Evolutionary conservation across 53 echinoderm and acorn worm species (phyloP), one percentile per base, ranked within the genome.

Genomic region (Temnopleurus reevesii): DNA sequence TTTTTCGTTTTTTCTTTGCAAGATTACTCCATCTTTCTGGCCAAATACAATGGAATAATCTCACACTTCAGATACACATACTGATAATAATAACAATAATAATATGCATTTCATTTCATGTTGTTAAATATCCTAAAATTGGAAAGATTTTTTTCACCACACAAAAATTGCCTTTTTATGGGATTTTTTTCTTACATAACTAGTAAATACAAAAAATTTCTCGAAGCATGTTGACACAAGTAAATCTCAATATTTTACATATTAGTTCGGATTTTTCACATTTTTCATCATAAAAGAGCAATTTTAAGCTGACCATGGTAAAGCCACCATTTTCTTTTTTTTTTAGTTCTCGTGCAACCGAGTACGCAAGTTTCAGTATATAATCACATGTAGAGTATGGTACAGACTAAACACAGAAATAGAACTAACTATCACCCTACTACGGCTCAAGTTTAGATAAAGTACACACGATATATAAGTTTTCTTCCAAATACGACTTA

Each of bases 81-180:
- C 17, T 85, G 38, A 85, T 87, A 66, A 53, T 87, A 87, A 47
- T 49, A 49, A 87, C 65, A 87, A 87, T 66, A 49, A 87, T 51
- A 87, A 66, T 87, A 87, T 59, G 85, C 85, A 85, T 61, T 59
- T 85, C 35, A 41, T 59, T 60, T 85, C 7, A 28, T 38, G 65
- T 12, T 49, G 31, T 87, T 87, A 87, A 87, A 87, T 87, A 87
- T 71, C 88, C 76, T 87, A 66, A 87, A 87, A 71, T 53, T 87
- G 88, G 88, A 87, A 87, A 87, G 65, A 53, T 87, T 87, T 49
- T 64, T 71, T 71, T 77, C 4, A 66, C 47, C 88, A 71, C 88
- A 87, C 88, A 66, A 86, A 59, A 87, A 87, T 66, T 87, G 87
- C 71, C 47, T 87, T 87, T 51, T 87, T n/a, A 45, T 61, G 71